Conservation (phyloP, 2,113 vertebrate species). For the Genyomyrus donnyi region DNA sequence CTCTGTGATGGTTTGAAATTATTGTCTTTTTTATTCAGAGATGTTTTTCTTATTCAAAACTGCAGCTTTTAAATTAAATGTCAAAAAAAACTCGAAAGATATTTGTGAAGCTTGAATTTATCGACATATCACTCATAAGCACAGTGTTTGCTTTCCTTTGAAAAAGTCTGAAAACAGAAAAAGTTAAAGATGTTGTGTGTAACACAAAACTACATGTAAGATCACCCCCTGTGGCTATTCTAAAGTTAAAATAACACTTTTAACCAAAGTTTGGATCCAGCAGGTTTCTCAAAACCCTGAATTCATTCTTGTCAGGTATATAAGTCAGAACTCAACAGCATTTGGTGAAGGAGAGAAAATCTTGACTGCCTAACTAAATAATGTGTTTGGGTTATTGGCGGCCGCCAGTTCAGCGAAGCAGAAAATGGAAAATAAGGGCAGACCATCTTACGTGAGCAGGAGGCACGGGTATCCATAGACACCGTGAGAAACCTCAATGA, state of each 20-base stretch:
- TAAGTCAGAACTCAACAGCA: slow-evolving; percentile 19
- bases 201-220: not conserved
- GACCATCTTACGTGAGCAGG: slow-evolving; percentile 25
- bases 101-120: not conserved
- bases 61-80: not conserved
- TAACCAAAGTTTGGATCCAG: not conserved
- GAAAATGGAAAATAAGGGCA: slow-evolving; percentile 40
- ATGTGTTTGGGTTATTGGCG: slow-evolving; percentile 35
- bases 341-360: slow-evolving; percentile 15
- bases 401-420: slow-evolving; percentile 38
- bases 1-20: not conserved
- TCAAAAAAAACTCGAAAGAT: not conserved
- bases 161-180: not conserved
- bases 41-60: not conserved
- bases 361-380: slow-evolving; percentile 34
- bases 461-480: slow-evolving; percentile 27
- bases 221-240: not conserved
- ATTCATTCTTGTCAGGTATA: slow-evolving; percentile 20
- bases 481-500: slow-evolving; percentile 25
- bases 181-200: not conserved
- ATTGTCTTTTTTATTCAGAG: not conserved
- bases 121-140: not conserved
- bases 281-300: not conserved
- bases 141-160: not conserved
- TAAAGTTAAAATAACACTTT: not conserved